Base-by-base conservation (phyloP, 2,797 vertebrate genomes). In the Sebastiscus tertius region DNA sequence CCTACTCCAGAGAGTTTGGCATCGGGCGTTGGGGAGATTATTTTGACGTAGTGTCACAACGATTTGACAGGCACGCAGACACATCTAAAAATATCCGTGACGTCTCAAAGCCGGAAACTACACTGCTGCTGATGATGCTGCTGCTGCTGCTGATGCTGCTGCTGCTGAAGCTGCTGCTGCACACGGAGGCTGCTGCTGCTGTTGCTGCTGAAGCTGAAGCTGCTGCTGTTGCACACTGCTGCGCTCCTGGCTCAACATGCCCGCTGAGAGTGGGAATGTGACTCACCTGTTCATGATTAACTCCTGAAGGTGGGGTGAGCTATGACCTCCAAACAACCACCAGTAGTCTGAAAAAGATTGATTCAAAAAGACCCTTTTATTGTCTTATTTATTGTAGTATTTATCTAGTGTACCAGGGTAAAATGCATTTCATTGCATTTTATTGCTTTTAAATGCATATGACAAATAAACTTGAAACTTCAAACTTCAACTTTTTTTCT, bases 41-140 rank as follows among this genome's bases (percentile, higher is more conserved):
- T 92, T 92, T 90, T 87, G 86, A 90, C 80, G 78, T 86, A 59
- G 78, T 82, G 92, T 92, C 93, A 88, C 69, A 93, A 90, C 84
- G 89, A 94, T 95, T 82, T 93, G 92, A 94, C 92, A 87, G 87
- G 80, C 88, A 81, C 58, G 66, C 83, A 81, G 89, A 93, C 77
- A 31, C n/a, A 0, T 87, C 92, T 93, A 94, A 93, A 94, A 94
- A 94, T 95, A 95, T 55, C 89, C 54, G 65, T 92, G 93, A 93
- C 90, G 91, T 92, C 82, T 71, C 63, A 77, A 55, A 86, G 75
- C 83, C 91, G 92, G 89, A 90, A 92, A 87, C 87, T 58, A 60
- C 42, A 69, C 39, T 39, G 79, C 71, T 55, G 34, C 11, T 42
- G 39, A 0, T 42, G 39, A 3, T 42, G 39, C 0, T 16, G 39